Percentiles rank a stretch among this genome's conserved stretches.
These are phyloP conservation scores for Chelonus insularis DNA, from an alignment of 1,140 invertebrate genomes.

Conservation along the genomic window DNA sequence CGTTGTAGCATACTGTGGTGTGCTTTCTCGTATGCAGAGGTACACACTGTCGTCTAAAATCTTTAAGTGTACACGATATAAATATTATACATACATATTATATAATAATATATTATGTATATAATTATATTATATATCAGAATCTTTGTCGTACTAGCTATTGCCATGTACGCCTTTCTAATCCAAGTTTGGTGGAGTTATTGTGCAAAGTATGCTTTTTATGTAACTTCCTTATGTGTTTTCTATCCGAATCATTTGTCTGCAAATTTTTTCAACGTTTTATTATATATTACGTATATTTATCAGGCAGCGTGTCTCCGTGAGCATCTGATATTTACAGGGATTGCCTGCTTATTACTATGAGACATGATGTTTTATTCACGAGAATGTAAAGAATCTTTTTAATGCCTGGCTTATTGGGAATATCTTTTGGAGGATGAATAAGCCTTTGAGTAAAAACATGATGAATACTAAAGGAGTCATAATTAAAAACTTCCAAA, in stretches of 20 bases:
- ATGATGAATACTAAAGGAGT: too few relatives aligned
- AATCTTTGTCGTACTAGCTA: slow-evolving; percentile 57
- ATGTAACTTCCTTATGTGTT: slow-evolving; percentile 47
- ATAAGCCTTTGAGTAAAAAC: too few relatives aligned
- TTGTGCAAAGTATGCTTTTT: slow-evolving; percentile 48
- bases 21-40: slow-evolving; percentile 54
- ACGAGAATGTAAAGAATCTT: too few relatives aligned
- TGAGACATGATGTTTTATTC: slow-evolving; percentile 16
- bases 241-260: slow-evolving; percentile 23
- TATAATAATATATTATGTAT: slow-evolving; percentile 10
- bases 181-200: slow-evolving; percentile 20
- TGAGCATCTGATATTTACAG: too few relatives aligned
- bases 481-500: too few relatives aligned
- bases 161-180: slow-evolving; percentile 47
- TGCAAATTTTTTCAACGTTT: slow-evolving; percentile 17
- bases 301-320: too few relatives aligned
- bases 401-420: too few relatives aligned
- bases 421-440: too few relatives aligned
- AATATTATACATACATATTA: slow-evolving; percentile 51
- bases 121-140: slow-evolving; percentile 20
- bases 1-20: slow-evolving; percentile 13
- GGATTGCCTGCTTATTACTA: slow-evolving; percentile 26
- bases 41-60: slow-evolving; percentile 32
- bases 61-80: too few relatives aligned
- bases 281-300: background rate